Base-by-base conservation (phyloP, 2,888 invertebrate genomes). In the Drosophila infuscata region DNA sequence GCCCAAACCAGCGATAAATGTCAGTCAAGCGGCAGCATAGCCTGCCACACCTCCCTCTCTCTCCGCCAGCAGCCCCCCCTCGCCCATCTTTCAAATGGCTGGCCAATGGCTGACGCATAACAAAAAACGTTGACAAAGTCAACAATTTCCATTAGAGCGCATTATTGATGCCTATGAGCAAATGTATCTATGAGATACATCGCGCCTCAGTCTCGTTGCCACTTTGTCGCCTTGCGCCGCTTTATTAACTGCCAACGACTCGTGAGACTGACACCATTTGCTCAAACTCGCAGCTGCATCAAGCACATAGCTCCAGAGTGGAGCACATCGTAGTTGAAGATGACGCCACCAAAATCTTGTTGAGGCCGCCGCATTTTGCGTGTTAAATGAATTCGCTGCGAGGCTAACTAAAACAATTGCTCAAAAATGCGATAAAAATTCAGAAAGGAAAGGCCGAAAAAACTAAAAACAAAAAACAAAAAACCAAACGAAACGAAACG, bases 111-210 rank as follows among this genome's bases (percentile, higher is more conserved):
- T 76, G 68, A 79, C 76, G 70, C 68, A 82, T 76, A 79, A 61
- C 68, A 63, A 61, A 73, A 59, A 82, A 64, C 67, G 60, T 81
- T 79, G 88, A 82, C 86, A 84, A 85, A 78, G 61, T 67, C 70
- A 71, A 73, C 76, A 80, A 80, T 83, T 87, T 90, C 84, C 80
- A 90, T 87, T 82, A 89, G 89, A 90, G 81, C 79, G 83, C 73
- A 86, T 87, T 87, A 88, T 90, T 90, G 89, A 87, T 90, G 87
- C 80, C 82, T 82, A 87, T 89, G 88, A 80, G 90, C 82, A 80
- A 82, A 79, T 89, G 85, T 82, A 87, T 89, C 85, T 81, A 68
- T 82, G 76, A 86, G 89, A 86, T 83, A 83, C 88, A 57, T 73
- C 54, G 79, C 80, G 76, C 63, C 68, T 51, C 65, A 30, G 30